phyloP scores from a whole-genome alignment of 2,113 vertebrate species.

The Malurus cyaneus region DNA sequence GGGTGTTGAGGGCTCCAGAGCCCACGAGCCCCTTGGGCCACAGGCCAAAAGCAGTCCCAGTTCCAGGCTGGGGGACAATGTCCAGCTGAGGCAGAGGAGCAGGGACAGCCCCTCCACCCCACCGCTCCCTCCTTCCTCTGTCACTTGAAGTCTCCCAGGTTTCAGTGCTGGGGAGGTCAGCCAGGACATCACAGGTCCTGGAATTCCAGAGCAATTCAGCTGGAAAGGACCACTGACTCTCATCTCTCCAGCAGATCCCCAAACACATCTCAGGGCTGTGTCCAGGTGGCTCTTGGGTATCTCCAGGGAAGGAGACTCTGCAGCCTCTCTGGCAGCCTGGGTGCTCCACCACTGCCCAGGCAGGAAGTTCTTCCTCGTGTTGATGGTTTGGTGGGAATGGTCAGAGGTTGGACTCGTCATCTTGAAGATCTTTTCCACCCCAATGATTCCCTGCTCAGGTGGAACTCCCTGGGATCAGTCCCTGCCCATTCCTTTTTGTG shows the following conservation, averaged over 20 bases:
- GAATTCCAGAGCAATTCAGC: background rate
- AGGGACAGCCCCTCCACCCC: background rate
- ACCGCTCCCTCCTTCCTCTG: background rate
- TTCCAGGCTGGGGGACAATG: background rate
- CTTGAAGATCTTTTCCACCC: background rate
- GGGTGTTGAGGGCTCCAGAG: background rate
- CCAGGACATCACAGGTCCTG: background rate
- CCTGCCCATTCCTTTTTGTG: background rate
- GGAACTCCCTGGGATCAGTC: background rate
- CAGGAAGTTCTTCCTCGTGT: background rate
- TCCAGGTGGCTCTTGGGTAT: background rate
- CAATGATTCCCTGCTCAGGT: background rate
- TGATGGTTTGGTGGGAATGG: background rate
- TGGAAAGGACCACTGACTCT: background rate
- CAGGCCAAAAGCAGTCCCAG: background rate
- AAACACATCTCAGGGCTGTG: background rate
- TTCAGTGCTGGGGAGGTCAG: background rate
- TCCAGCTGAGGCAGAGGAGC: background rate
- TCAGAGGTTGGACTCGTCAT: background rate
- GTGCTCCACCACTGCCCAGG: rapidly evolving
- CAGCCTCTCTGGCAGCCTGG: background rate
- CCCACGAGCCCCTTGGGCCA: background rate
- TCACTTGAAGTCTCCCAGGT: background rate
- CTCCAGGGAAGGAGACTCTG: background rate
- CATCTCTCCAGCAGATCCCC: background rate